Percentiles rank a stretch among this genome's conserved stretches.
These are phyloP conservation scores for Lordiphosa clarofinis DNA, from an alignment of 1,140 invertebrate genomes.

Conservation along the genomic window DNA sequence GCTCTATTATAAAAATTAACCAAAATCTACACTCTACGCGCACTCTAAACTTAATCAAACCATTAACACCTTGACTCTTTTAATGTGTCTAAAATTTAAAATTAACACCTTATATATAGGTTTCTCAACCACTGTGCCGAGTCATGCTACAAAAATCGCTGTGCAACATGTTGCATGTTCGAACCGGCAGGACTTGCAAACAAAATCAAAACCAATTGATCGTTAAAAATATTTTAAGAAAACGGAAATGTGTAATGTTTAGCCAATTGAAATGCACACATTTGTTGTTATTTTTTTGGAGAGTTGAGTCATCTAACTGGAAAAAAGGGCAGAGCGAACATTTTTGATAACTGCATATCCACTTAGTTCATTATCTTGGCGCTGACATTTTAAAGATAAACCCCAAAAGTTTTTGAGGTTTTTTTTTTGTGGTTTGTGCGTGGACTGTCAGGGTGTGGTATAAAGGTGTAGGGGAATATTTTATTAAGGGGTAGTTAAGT, in stretches of 20 bases:
- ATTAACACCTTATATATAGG: neutral
- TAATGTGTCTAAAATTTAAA: neutral
- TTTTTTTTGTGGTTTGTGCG: conserved; percentile 17
- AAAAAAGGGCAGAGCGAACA: neutral
- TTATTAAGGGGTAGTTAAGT: neutral
- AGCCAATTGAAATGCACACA: conserved; percentile 22
- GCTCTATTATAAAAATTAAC: too few relatives aligned
- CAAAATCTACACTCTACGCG: too few relatives aligned
- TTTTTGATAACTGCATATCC: conserved; percentile 41
- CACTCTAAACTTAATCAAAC: too few relatives aligned
- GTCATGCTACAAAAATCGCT: neutral
- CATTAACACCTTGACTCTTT: too few relatives aligned
- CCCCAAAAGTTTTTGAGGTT: conserved; percentile 41
- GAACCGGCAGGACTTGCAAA: conserved; percentile 14
- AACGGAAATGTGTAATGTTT: conserved; percentile 25
- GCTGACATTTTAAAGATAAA: conserved; percentile 54
- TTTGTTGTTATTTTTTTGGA: too few relatives aligned
- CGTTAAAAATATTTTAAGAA: conserved; percentile 27
- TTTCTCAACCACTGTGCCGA: conserved; percentile 1
- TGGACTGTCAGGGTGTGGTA: conserved; percentile 19
- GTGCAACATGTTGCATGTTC: conserved; percentile 32
- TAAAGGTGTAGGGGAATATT: neutral
- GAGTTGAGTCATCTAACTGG: conserved; percentile 2
- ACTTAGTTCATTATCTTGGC: conserved; percentile 36
- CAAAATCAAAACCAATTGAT: conserved; percentile 29